Evolutionary conservation across 2,113 vertebrate species (phyloP).

Genomic region (Vulpes lagopus): DNA sequence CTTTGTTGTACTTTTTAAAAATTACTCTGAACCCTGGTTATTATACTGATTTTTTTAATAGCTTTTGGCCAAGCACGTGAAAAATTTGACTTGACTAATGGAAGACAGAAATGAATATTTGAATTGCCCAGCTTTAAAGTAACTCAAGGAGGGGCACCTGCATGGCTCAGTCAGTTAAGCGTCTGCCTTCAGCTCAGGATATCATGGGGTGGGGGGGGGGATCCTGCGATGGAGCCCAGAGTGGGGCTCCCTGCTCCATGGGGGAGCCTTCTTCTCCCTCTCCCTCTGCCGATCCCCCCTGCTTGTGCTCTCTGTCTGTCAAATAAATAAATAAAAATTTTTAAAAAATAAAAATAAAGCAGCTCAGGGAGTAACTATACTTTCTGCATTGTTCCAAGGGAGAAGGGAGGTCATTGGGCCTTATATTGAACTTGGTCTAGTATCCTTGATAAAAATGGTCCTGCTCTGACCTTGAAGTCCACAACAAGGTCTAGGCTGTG

Average conservation of each 20-base stretch:
- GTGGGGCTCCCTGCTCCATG: not conserved
- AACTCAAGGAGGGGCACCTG: not conserved
- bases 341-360: not conserved
- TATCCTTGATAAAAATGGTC: not conserved
- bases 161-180: not conserved
- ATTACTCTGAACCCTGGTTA: not conserved
- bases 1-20: not conserved
- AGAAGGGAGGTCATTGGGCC: not conserved
- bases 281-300: not conserved
- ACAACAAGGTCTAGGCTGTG: not conserved
- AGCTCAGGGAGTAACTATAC: not conserved
- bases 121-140: not conserved
- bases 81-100: conserved; percentile 6
- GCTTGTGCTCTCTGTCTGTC: not conserved
- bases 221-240: not conserved
- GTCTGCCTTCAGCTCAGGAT: not conserved
- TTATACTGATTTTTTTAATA: conserved; percentile 49
- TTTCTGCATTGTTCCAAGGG: not conserved
- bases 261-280: not conserved
- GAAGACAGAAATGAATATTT: conserved; percentile 45
- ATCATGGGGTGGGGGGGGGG: not conserved
- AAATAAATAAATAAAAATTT: not conserved
- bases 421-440: conserved; percentile 10
- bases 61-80: not conserved
- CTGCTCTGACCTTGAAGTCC: conserved; percentile 11